Evolutionary conservation across 2,888 invertebrate genomes (phyloP), one percentile per base, ranked within the genome.

Genomic region (Xanthia icteritia): DNA sequence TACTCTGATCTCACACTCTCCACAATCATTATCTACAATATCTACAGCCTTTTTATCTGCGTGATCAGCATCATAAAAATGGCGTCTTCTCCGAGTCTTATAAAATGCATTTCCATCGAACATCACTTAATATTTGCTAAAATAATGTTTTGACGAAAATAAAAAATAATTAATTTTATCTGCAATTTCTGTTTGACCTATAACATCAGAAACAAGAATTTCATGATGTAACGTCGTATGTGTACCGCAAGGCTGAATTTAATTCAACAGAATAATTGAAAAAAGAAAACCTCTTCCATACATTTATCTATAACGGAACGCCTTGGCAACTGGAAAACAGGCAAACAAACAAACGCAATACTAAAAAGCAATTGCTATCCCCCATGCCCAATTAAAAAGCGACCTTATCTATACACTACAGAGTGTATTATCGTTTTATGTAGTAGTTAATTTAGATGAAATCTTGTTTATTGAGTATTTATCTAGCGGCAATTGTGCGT

Each of bases 381-480:
- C 48, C 3, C 23, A 20, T 42, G 27, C 27, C 67, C 73, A 86
- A 83, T 66, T 74, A 74, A 90, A 88, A 91, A 87, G 85, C 83
- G 81, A 88, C 87, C 74, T 84, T 90, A 90, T 89, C 45, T 0
- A 0, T 8, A 81, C 45, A 75, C 89, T n/a, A n/a, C 85, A 91
- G 79, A 77, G 88, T 84, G 65, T 67, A 86, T 77, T 88, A 88
- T 91, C 51, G 79, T 66, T 51, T 31, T 63, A 65, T 67, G 31
- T 61, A 66, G 76, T 73, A 48, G 66, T 84, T 83, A 83, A 81
- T 86, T 90, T 88, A 88, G 83, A 83, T 89, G 76, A 86, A 86
- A 89, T 88, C 80, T 88, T 94, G 92, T 94, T 91, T 91, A 87
- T 90, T 79, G 76, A 77, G 72, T 58, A 60, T 83, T 91, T 93